A percentile compares a stretch with the other conserved stretches of the same genome.
Conservation (phyloP, 2,113 vertebrate species). For the Salvelinus alpinus region DNA sequence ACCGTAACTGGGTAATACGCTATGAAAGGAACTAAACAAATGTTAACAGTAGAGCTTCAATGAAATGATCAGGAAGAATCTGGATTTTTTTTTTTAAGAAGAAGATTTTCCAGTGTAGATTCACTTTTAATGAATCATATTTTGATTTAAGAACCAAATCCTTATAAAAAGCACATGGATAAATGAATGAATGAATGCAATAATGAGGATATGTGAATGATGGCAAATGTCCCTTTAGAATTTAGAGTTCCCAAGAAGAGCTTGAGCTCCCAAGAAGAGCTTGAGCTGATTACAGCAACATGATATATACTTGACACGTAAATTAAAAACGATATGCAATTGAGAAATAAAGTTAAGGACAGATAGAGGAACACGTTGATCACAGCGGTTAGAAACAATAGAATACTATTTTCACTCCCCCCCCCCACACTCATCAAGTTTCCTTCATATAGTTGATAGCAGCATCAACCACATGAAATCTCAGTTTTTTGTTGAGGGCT, state of each 20-base stretch:
- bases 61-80: background rate
- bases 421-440: constrained; percentile 46
- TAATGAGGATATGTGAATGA: background rate
- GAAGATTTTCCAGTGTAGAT: background rate
- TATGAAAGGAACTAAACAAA: constrained; percentile 52
- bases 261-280: constrained; percentile 12
- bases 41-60: constrained; percentile 34
- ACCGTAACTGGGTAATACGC: constrained; percentile 19
- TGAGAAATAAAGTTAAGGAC: constrained; percentile 37
- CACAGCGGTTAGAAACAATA: constrained; percentile 52
- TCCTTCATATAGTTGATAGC: constrained; percentile 41
- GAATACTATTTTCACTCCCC: constrained; percentile 28
- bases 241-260: constrained; percentile 1
- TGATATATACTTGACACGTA: constrained; percentile 61
- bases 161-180: constrained; percentile 17
- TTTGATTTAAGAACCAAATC: background rate
- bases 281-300: constrained; percentile 40
- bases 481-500: constrained; percentile 37
- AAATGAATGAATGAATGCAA: background rate
- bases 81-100: background rate
- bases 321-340: constrained; percentile 35
- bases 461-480: constrained; percentile 39
- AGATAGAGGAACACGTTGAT: constrained; percentile 54
- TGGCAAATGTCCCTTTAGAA: constrained; percentile 3
- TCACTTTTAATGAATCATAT: background rate